Conservation (phyloP, 2,113 vertebrate species). For the Crotalus horridus region DNA sequence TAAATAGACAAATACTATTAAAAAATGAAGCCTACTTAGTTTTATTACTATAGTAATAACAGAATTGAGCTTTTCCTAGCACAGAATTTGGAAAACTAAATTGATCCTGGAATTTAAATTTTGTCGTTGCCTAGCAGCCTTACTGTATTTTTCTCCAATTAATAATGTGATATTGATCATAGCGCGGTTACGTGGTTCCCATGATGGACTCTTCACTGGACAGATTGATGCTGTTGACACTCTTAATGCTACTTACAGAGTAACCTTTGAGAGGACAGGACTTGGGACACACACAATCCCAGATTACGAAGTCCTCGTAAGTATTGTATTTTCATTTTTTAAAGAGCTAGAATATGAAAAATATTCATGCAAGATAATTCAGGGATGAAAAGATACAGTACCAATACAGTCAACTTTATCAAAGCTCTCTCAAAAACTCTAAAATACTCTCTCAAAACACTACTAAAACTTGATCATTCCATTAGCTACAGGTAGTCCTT, state of each 20-base stretch:
- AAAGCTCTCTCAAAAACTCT: background rate
- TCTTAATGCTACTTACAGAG: slow-evolving; percentile 91
- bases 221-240: slow-evolving; percentile 98
- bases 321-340: slow-evolving; percentile 42
- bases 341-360: slow-evolving; percentile 10
- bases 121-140: background rate
- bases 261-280: slow-evolving; percentile 94
- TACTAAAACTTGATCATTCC: background rate
- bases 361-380: background rate
- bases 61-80: background rate
- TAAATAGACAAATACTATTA: background rate
- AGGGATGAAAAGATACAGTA: background rate
- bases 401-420: background rate
- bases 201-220: slow-evolving; percentile 95
- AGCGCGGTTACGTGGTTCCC: slow-evolving; percentile 93
- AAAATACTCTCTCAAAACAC: background rate
- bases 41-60: background rate
- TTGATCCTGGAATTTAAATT: background rate
- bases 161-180: slow-evolving; percentile 19
- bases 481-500: background rate
- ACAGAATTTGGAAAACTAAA: background rate
- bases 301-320: slow-evolving; percentile 97
- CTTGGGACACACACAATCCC: slow-evolving; percentile 97
- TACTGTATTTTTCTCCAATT: background rate
- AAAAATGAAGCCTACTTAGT: background rate